Evolutionary conservation across 2,113 vertebrate genomes (phyloP), one percentile per base, ranked within the genome.

Genomic region (Tachysurus fulvidraco): DNA sequence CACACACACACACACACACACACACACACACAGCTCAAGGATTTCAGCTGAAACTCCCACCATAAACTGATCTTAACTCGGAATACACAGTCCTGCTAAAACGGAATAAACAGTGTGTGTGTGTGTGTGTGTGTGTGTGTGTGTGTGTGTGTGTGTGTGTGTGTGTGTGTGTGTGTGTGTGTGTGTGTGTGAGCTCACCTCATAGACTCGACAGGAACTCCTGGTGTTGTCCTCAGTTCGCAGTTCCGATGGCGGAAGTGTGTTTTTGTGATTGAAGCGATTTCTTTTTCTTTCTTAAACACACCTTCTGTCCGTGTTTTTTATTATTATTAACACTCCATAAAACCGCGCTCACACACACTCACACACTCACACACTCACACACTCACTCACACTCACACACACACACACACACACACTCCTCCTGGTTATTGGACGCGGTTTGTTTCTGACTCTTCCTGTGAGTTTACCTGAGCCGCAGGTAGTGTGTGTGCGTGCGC

Each of bases 181-280:
- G 74, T 78, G 76, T 78, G 52, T 78, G 76, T 78, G 13, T 78
- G 17, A 28, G n/a, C 54, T 80, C 78, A 80, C 78, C 77, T 80
- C 78, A 79, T 78, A 79, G 28, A 80, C 78, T 80, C 78, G 54
- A 59, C 78, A 80, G 28, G 17, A 80, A 59, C 28, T 23, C 28
- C 28, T 41, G 54, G 25, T 5, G 76, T 57, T 57, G 76, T 79
- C 30, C 25, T 77, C 0, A 77, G 46, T 14, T 73, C 11, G 2
- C 44, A n/a, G 21, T 80, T 23, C 78, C 55, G 78, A 80, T 59
- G 77, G 77, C 77, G 77, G 77, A 80, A 80, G 77, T 59, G 77
- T 36, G 54, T 80, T 57, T 54, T 80, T 23, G 9, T 59, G 9
- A 41, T 19, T 41, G 10, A 57, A 5, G 52, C 5, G 54, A 36